These are phyloP conservation scores for Euwallacea similis DNA, from an alignment of 1,140 invertebrate species.

Conservation along the genomic window DNA sequence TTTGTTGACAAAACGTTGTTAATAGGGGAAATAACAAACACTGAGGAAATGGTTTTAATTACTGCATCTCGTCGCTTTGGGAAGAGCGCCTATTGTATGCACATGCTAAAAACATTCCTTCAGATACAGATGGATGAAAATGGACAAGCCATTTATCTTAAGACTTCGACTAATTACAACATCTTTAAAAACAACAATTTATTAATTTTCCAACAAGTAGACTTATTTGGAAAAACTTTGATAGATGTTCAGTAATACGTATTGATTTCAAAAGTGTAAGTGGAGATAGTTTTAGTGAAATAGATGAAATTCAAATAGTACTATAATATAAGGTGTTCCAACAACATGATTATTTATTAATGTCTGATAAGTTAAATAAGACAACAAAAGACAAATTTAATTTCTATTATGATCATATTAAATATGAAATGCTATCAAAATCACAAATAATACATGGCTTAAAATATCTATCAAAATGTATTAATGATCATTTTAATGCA, in stretches of 20 bases:
- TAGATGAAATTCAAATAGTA: background rate
- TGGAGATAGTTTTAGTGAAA: background rate
- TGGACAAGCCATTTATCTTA: background rate
- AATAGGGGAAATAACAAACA: background rate
- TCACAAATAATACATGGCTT: background rate
- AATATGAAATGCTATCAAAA: background rate
- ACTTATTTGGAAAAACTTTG: background rate
- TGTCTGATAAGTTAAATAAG: background rate
- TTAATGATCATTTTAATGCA: background rate
- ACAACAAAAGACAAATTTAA: background rate
- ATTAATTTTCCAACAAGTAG: background rate
- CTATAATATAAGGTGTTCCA: background rate
- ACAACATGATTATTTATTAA: background rate
- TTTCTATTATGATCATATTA: background rate
- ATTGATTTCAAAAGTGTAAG: background rate
- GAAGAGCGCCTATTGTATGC: background rate
- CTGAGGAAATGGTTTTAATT: background rate
- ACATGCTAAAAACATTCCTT: background rate
- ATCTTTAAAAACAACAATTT: too few relatives aligned
- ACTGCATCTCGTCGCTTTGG: background rate
- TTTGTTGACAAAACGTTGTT: background rate
- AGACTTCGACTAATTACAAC: background rate
- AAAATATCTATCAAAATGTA: background rate
- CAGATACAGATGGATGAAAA: background rate
- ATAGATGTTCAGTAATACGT: background rate